Evolutionary conservation across 35 echinoderm and acorn worm species (phyloP).

Genomic region (Ophiothrix spiculata): DNA sequence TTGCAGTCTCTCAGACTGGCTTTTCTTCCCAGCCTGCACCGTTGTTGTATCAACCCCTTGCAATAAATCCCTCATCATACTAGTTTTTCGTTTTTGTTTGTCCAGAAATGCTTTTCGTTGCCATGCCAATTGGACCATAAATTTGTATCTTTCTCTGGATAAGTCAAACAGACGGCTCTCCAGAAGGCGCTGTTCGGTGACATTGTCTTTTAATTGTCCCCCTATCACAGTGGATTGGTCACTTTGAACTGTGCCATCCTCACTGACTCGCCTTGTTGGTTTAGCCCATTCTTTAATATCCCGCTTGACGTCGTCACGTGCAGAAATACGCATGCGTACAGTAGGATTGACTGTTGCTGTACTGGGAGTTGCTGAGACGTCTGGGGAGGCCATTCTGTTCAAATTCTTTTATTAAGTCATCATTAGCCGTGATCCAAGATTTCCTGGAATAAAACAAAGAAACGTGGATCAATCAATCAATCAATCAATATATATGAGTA

Average conservation of each 20-base stretch:
- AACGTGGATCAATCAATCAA: too few relatives aligned
- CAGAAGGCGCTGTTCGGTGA: conserved; percentile 85
- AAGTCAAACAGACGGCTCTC: conserved; percentile 77
- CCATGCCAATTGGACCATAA: conserved; percentile 89
- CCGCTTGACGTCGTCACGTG: conserved; percentile 69
- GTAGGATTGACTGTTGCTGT: too few relatives aligned
- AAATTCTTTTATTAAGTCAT: too few relatives aligned
- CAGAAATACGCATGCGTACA: conserved; percentile 70
- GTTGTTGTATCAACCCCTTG: conserved; percentile 57
- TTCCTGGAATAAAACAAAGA: too few relatives aligned
- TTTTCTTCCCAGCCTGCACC: conserved; percentile 40
- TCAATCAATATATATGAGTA: too few relatives aligned
- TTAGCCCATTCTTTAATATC: conserved; percentile 92
- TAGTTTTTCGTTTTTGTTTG: conserved; percentile 67
- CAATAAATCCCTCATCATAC: conserved; percentile 90
- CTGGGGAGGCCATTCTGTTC: too few relatives aligned
- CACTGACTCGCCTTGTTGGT: conserved; percentile 43
- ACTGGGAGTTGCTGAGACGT: too few relatives aligned
- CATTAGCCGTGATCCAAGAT: too few relatives aligned
- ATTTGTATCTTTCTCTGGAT: conserved; percentile 92
- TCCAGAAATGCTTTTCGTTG: conserved; percentile 92
- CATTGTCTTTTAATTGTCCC: conserved; percentile 88
- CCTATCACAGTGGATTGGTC: conserved; percentile 58
- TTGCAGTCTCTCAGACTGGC: conserved; percentile 28
- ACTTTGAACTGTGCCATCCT: conserved; percentile 27